Percentiles rank a stretch among this genome's conserved stretches.
phyloP scores from a whole-genome alignment of 2,888 invertebrate species.

The Lampropteryx suffumata region DNA sequence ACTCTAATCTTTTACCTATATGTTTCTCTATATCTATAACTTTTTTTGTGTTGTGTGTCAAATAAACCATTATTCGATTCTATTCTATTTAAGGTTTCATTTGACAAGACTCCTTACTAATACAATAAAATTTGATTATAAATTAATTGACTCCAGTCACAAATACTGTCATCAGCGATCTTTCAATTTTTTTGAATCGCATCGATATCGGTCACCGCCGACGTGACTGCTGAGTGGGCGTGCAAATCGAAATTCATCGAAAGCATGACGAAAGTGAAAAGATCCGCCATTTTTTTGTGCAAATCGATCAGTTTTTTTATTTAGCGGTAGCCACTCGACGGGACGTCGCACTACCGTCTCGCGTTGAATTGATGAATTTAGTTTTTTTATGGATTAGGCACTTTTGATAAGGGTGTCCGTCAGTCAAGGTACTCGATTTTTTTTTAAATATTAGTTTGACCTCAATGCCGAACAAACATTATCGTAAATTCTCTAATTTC shows the following conservation, averaged over 20 bases:
- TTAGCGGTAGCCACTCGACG: constrained; percentile 53
- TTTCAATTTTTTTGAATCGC: constrained; percentile 18
- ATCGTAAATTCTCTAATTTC: no score
- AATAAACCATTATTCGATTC: no score
- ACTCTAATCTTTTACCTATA: no score
- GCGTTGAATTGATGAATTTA: constrained; percentile 53
- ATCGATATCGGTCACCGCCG: constrained; percentile 24
- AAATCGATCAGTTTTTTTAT: constrained; percentile 60
- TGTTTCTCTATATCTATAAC: no score
- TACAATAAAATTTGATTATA: no score
- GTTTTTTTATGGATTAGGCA: constrained; percentile 41
- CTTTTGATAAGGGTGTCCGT: constrained; percentile 14
- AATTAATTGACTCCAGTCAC: not conserved
- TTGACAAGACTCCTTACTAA: no score
- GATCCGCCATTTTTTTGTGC: constrained; percentile 58
- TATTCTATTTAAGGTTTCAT: no score
- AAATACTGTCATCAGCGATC: constrained; percentile 15
- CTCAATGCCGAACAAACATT: no score
- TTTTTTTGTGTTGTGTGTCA: no score
- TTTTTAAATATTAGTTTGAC: not conserved
- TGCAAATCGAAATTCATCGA: constrained; percentile 58
- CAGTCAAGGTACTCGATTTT: not conserved
- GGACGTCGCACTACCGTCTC: constrained; percentile 56
- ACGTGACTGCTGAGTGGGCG: constrained; percentile 60
- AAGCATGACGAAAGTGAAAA: constrained; percentile 61